Percentiles rank a stretch among this genome's conserved stretches.
These are phyloP conservation scores for Aphidius ervi DNA, from an alignment of 1,140 invertebrate genomes.

Conservation along the genomic window DNA sequence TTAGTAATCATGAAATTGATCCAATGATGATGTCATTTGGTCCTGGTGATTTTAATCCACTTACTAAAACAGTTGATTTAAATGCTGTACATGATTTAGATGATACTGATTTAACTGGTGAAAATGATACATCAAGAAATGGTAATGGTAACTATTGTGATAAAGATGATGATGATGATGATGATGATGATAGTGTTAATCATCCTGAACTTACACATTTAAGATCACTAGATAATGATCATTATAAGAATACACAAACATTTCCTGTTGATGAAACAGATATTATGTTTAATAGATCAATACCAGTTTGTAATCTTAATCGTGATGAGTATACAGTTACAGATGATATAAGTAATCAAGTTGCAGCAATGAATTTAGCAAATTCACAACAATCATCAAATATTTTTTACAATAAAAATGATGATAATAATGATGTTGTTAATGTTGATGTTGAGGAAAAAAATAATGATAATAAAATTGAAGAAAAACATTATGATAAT, in stretches of 20 bases:
- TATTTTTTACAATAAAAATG: not conserved
- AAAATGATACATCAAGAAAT: constrained; percentile 33
- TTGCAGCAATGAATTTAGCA: constrained; percentile 17
- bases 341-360: constrained; percentile 11
- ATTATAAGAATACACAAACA: constrained; percentile 4
- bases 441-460: not conserved
- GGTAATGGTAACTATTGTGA: constrained; percentile 12
- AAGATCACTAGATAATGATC: constrained; percentile 18
- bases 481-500: not conserved
- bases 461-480: not conserved
- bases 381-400: constrained; percentile 9
- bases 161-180: constrained; percentile 10
- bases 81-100: constrained; percentile 62
- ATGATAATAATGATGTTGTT: not conserved
- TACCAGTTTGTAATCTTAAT: not conserved
- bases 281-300: not conserved
- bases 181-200: constrained; percentile 13
- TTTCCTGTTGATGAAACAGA: constrained; percentile 13
- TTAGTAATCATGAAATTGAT: constrained; percentile 44
- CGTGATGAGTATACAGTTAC: not conserved
- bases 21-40: constrained; percentile 69
- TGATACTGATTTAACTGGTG: constrained; percentile 56
- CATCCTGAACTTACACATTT: constrained; percentile 19
- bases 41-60: constrained; percentile 60
- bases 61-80: constrained; percentile 58